These are phyloP conservation scores for Oplegnathus fasciatus DNA, from an alignment of 2,113 vertebrate species.

Conservation along the genomic window DNA sequence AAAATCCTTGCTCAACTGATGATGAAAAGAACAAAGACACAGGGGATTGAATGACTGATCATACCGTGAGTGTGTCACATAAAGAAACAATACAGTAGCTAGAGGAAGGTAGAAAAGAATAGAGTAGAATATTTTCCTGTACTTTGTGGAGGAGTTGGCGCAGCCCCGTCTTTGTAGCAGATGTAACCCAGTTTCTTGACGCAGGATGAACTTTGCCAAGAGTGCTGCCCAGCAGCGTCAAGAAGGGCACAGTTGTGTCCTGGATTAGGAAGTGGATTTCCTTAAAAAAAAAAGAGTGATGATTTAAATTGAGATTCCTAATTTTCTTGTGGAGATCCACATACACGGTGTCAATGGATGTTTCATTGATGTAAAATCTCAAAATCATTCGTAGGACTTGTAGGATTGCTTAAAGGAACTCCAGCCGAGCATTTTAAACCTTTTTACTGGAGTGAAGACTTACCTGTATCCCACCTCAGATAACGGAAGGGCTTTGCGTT, in stretches of 20 bases:
- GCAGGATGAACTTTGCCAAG: slow-evolving; percentile 91
- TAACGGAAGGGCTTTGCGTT: slow-evolving; percentile 89
- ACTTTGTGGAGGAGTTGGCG: slow-evolving; percentile 61
- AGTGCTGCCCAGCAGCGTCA: slow-evolving; percentile 83
- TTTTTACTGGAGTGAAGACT: slow-evolving; percentile 44
- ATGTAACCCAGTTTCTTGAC: slow-evolving; percentile 90
- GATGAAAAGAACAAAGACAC: slow-evolving; percentile 19
- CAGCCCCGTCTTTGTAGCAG: slow-evolving; percentile 88
- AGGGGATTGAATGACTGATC: background rate
- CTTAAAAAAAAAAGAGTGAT: slow-evolving; percentile 76
- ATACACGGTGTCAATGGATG: background rate
- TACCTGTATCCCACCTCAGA: slow-evolving; percentile 92
- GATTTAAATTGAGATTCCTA: background rate
- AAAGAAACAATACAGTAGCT: background rate
- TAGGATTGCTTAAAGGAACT: background rate
- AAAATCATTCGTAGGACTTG: background rate
- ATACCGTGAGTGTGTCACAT: background rate
- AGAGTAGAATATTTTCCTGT: background rate
- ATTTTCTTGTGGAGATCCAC: background rate
- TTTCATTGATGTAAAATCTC: background rate
- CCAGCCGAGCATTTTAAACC: background rate
- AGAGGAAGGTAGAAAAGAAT: background rate
- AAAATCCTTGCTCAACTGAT: slow-evolving; percentile 83
- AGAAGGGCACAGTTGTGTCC: slow-evolving; percentile 89
- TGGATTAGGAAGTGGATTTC: slow-evolving; percentile 88